Base-by-base conservation (phyloP, 2,888 invertebrate species). In the Xestia c-nigrum region DNA sequence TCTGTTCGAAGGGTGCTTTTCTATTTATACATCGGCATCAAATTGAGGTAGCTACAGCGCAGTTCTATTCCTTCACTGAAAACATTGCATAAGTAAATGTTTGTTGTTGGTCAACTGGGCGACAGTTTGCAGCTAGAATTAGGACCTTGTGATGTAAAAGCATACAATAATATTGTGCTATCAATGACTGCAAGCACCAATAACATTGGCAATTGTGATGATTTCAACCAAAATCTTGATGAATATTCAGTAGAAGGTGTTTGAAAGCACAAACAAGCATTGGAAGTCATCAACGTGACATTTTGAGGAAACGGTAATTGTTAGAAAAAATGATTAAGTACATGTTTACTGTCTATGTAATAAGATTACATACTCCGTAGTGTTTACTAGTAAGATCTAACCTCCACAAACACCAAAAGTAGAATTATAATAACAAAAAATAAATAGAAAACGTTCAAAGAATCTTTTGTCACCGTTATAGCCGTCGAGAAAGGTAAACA, bases 61-160 rank as follows among this genome's bases (percentile, higher is more conserved):
- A 75, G 65, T 75, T 61, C 21, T 74, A 47, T 52, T 68, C 5
- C 24, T 69, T 78, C 38, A 38, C 5, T 40, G 10, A 64, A 67
- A 80, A 50, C 43, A 74, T 80, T 81, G 52, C 59, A 75, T 81
- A 61, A 47, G 68, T 70, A 46, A 24, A 46, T 65, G 6, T 7
- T 80, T 67, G 63, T 80, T 80, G 31, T 70, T 55, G 50, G 67
- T 55, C 14, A 12, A 52, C 5, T 46, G 21, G n/a, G 21, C 38
- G 19, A 7, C 31, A 55, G 2, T 75, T 65, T 40, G 46, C 31
- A 43, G 16, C 10, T 16, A n/a, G 57, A 40, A 67, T 74, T 80
- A 38, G n/a, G n/a, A 31, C 24, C 50, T 21, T 9, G 2, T 67
- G 24, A 43, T 19, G 2, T 24, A 24, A 57, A 46, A 46, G 12